Conservation (phyloP, 1,140 invertebrate species). For the Globodera rostochiensis region DNA sequence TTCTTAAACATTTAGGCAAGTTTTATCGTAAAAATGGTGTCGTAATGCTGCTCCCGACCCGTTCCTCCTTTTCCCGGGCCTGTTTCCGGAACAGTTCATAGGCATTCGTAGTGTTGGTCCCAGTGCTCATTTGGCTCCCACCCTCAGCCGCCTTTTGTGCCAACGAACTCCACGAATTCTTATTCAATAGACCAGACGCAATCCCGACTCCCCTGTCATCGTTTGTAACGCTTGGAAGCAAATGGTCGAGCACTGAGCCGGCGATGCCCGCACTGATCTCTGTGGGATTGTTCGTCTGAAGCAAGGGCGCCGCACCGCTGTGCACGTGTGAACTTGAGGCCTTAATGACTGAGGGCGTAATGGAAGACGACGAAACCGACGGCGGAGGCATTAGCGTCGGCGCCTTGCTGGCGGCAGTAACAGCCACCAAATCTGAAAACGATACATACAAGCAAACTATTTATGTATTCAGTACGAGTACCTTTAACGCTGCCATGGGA, state of each 20-base stretch:
- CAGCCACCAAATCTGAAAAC: background rate
- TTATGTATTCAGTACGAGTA: background rate
- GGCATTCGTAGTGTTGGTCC: constrained; percentile 16
- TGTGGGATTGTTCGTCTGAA: constrained; percentile 39
- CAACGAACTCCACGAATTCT: constrained; percentile 34
- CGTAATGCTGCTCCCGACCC: constrained; percentile 19
- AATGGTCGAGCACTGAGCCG: constrained; percentile 50
- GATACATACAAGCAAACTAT: background rate
- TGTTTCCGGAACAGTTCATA: constrained; percentile 43
- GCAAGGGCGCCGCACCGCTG: constrained; percentile 40
- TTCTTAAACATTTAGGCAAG: constrained; percentile 10
- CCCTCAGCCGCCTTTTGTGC: constrained; percentile 26
- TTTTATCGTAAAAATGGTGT: background rate
- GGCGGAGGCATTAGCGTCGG: background rate
- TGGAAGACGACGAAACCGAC: background rate
- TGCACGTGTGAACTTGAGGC: constrained; percentile 35
- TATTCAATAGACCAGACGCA: constrained; percentile 37
- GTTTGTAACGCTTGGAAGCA: constrained; percentile 25
- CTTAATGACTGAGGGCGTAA: background rate
- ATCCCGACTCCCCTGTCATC: background rate
- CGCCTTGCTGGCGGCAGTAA: background rate
- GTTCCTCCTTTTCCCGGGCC: constrained; percentile 50
- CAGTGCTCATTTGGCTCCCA: constrained; percentile 1
- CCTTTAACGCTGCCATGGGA: background rate
- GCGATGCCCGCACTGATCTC: constrained; percentile 38